Conservation (phyloP, 2,113 vertebrate genomes). For the Neogobius melanostomus region DNA sequence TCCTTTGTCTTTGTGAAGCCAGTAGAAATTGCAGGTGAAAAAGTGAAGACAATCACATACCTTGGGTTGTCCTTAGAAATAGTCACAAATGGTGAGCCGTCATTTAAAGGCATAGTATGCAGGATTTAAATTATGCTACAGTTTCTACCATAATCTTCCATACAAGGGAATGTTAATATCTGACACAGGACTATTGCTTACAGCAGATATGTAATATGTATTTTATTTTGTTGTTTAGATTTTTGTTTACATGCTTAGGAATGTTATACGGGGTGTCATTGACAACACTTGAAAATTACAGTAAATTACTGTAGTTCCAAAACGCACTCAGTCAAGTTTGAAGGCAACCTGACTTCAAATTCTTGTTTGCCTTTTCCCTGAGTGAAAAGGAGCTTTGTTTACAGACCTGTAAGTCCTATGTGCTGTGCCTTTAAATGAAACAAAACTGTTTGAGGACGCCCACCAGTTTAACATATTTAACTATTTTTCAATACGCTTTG, state of each 20-base stretch:
- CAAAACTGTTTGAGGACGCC: slow-evolving; percentile 57
- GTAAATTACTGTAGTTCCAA: background rate
- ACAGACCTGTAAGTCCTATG: slow-evolving; percentile 3
- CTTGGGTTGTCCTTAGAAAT: slow-evolving; percentile 55
- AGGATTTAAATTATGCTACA: background rate
- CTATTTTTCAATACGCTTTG: slow-evolving; percentile 53
- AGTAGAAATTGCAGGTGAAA: slow-evolving; percentile 46
- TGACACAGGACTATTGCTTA: background rate
- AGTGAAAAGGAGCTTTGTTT: background rate
- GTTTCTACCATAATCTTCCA: background rate
- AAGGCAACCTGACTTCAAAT: background rate
- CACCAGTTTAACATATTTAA: slow-evolving; percentile 55
- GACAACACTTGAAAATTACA: background rate
- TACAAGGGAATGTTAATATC: background rate
- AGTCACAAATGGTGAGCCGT: background rate
- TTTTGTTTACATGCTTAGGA: slow-evolving; percentile 5
- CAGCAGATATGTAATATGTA: slow-evolving; percentile 3
- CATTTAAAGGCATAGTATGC: slow-evolving; percentile 10
- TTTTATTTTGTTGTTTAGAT: background rate
- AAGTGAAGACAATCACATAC: slow-evolving; percentile 70
- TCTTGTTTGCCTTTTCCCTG: background rate
- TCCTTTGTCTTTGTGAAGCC: slow-evolving; percentile 29
- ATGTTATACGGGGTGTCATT: background rate
- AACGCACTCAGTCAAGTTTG: background rate
- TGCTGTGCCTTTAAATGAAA: slow-evolving; percentile 12